Evolutionary conservation across 2,797 vertebrate genomes (phyloP).

Genomic region (Gallirallus australis): DNA sequence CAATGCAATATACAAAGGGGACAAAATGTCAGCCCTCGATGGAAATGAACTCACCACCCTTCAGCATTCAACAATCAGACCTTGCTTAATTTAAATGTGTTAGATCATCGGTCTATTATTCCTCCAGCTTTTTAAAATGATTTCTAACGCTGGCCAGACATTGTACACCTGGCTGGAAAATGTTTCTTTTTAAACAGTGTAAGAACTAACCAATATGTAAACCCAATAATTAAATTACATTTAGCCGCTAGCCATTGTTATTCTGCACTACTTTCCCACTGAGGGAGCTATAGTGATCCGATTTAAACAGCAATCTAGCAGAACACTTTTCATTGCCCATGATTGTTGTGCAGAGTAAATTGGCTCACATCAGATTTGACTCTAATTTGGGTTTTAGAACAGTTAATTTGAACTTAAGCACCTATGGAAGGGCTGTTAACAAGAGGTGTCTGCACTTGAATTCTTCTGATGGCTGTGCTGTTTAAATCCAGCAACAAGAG

Average conservation of each 20-base stretch:
- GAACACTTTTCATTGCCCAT: conserved; percentile 55
- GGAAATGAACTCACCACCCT: conserved; percentile 44
- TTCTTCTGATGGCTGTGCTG: background rate
- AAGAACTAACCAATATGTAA: conserved; percentile 47
- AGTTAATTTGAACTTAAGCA: conserved; percentile 73
- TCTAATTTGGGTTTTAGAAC: conserved; percentile 73
- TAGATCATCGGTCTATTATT: conserved; percentile 33
- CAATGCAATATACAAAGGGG: conserved; percentile 21
- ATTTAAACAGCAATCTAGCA: conserved; percentile 62
- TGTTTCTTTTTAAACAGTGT: conserved; percentile 64
- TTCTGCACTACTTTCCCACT: background rate
- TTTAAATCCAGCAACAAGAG: conserved; percentile 23
- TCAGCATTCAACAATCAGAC: conserved; percentile 29
- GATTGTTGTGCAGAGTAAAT: conserved; percentile 58
- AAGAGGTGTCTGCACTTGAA: conserved; percentile 36
- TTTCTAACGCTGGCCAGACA: conserved; percentile 13
- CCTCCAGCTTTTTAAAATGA: conserved; percentile 27
- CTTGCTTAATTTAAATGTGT: conserved; percentile 29
- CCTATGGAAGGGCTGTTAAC: conserved; percentile 58
- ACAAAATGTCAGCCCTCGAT: conserved; percentile 8
- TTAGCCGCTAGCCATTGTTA: conserved; percentile 60
- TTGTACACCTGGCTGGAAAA: conserved; percentile 54
- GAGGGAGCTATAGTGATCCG: conserved; percentile 44
- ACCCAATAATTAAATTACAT: conserved; percentile 73
- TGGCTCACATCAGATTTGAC: conserved; percentile 66